Evolutionary conservation across 2,888 invertebrate genomes (phyloP), one percentile per base, ranked within the genome.

Genomic region (Phlogophora meticulosa): DNA sequence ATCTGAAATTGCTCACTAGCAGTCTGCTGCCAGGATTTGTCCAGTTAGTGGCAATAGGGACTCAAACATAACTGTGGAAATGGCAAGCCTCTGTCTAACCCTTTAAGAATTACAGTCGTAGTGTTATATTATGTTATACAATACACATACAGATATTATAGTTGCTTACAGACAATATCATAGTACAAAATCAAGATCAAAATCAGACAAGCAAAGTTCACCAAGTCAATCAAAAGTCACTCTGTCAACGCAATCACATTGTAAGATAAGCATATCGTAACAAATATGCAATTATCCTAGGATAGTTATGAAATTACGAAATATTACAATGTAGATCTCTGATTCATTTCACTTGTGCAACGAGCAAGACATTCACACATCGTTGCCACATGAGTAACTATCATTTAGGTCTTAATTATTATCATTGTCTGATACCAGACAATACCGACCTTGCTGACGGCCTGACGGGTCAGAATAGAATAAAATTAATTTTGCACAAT

Each of bases 281-380:
- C 71, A 60, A 64, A 72, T 73, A 62, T 13, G 15, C 56, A 78
- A 83, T 83, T 78, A 80, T 79, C 40, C 32, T 52, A 68, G 56
- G 24, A 73, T 57, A 73, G 51, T 51, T 65, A 61, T 45, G 51
- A 36, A 69, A 72, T 83, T 80, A 59, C 66, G 67, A 74, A 64
- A 74, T 46, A 32, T 60, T 63, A 32, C 48, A 62, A 59, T 53
- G 67, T 45, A 45, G 49, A 80, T 69, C 63, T 70, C 49, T 51
- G 46, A 72, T 75, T 64, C 7, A 53, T 58, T 57, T 49, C 57
- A 73, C 46, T 82, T 76, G 45, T 57, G 83, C 59, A 84, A 84
- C 53, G 34, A 65, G 71, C 66, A 72, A 77, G 68, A 56, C 69
- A 76, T 81, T 81, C 72, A 80, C 71, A 82, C 63, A 75, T 78